Evolutionary conservation across 2,113 vertebrate species (phyloP), one percentile per base, ranked within the genome.

Genomic region (Montifringilla adamsi): DNA sequence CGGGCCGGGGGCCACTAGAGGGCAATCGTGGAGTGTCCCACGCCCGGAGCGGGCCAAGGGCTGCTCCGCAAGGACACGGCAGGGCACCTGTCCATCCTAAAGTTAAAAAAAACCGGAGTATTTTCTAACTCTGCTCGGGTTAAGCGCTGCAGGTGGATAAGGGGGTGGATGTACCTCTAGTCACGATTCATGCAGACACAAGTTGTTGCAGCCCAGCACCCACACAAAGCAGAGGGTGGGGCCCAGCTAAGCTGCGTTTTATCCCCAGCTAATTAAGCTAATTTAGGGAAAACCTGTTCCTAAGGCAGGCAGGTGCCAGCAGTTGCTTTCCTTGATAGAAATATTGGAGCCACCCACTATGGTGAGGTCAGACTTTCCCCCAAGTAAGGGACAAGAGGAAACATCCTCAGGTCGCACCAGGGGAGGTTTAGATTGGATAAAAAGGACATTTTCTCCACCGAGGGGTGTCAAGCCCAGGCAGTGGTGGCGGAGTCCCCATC

Each of bases 161-260:
- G 9, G 13, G 19, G 7, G 6, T 7, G 11, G 8, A 17, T 5
- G 12, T 5, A 47, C 26, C 63, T 67, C 28, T 2, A 31, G 64
- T n/a, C n/a, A n/a, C n/a, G n/a, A 23, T 35, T 24, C n/a, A 0
- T 0, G 27, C 1, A 0, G 56, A 3, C 4, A 0, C 13, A 6
- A 14, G 13, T 0, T 8, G 1, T 0, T 2, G 12, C 31, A 4
- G 39, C 7, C n/a, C 46, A 26, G 55, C 66, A 3, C n/a, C 5
- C 5, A 3, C 44, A 10, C 30, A 4, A 5, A 55, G 35, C 47
- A 20, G 4, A 14, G 33, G 3, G 3, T 0, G 1, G 1, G 7
- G 24, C 30, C 12, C 17, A 8, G 7, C 22, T 27, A 52, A 90
- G 47, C 23, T 0, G 3, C 8, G 15, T 39, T 85, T 93, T 52